These are phyloP conservation scores for Protodeltote pygarga DNA, from an alignment of 2,888 invertebrate species.

Conservation along the genomic window DNA sequence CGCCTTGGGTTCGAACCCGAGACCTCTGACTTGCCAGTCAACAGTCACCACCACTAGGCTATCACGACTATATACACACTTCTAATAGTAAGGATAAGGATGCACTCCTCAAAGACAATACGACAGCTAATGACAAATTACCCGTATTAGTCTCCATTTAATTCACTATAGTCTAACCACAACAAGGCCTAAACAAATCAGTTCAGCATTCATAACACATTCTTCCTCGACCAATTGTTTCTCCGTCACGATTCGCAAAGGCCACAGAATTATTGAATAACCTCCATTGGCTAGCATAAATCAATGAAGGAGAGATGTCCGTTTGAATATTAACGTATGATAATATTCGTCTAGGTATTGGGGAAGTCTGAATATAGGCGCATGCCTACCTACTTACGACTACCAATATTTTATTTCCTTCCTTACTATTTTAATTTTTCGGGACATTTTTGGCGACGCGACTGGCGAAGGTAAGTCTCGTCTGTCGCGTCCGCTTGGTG, in stretches of 20 bases:
- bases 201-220: constrained; percentile 29
- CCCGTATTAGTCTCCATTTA: constrained; percentile 27
- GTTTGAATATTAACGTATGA: constrained; percentile 31
- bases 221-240: not conserved
- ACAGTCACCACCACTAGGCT: too few relatives aligned
- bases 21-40: too few relatives aligned
- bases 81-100: too few relatives aligned
- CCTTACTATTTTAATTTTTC: too few relatives aligned
- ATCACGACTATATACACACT: too few relatives aligned
- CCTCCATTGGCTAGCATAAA: constrained; percentile 15
- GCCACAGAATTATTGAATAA: constrained; percentile 17
- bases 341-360: constrained; percentile 19
- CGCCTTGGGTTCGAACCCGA: too few relatives aligned
- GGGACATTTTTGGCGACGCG: too few relatives aligned
- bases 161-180: constrained; percentile 28
- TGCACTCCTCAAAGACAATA: constrained; percentile 19
- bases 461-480: too few relatives aligned
- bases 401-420: too few relatives aligned
- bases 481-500: too few relatives aligned
- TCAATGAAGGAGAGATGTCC: constrained; percentile 22
- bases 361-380: constrained; percentile 19
- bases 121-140: constrained; percentile 8
- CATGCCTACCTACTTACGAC: too few relatives aligned
- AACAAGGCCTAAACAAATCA: constrained; percentile 39
- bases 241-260: not conserved